Conservation (phyloP, 2,888 invertebrate species). For the Cinara cedri region DNA sequence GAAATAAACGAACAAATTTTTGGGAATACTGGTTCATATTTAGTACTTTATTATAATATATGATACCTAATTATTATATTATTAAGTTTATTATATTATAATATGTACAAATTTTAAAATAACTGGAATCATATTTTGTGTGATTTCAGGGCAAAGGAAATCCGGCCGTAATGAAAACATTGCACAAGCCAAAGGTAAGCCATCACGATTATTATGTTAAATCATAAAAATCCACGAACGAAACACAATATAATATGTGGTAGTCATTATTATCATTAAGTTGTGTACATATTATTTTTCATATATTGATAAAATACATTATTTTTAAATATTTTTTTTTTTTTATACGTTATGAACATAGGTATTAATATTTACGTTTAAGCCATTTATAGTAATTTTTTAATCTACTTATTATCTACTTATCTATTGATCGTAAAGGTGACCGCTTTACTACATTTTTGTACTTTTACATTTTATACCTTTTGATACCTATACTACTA, state of each 20-base stretch:
- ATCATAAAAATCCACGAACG: conserved; percentile 43
- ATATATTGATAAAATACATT: not conserved
- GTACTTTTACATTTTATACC: not conserved
- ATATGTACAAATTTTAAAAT: not conserved
- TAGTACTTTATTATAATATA: too few relatives aligned
- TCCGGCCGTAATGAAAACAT: conserved; percentile 41
- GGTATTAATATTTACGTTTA: not conserved
- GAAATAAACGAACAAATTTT: too few relatives aligned
- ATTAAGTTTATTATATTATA: too few relatives aligned
- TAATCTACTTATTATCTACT: not conserved
- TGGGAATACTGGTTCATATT: too few relatives aligned
- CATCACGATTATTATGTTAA: conserved; percentile 51
- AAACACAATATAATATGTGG: conserved; percentile 17
- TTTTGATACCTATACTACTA: not conserved
- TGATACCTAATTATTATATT: too few relatives aligned
- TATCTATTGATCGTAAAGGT: too few relatives aligned
- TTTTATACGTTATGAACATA: not conserved
- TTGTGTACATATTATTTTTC: conserved; percentile 1
- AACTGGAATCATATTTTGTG: conserved; percentile 20
- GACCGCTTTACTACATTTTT: not conserved
- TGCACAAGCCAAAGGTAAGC: conserved; percentile 57
- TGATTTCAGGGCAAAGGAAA: conserved; percentile 53
- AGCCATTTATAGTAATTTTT: not conserved
- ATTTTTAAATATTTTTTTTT: conserved; percentile 15
- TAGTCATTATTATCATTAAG: not conserved